A percentile compares a stretch with the other conserved stretches of the same genome.
phyloP scores from a whole-genome alignment of 2,113 vertebrate species.

The Aegithalos caudatus region DNA sequence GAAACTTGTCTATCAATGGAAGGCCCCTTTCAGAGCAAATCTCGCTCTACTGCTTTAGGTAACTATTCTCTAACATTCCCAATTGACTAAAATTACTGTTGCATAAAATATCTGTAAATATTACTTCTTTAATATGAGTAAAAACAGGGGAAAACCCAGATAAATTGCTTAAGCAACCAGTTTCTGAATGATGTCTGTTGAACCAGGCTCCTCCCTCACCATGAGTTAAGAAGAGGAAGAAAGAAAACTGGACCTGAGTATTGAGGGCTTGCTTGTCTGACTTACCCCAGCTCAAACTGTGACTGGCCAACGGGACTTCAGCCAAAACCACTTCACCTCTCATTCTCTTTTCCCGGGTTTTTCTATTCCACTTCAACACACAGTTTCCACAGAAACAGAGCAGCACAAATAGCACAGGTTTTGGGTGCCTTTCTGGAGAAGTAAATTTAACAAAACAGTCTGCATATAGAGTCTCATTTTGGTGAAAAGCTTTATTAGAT shows the following conservation, averaged over 20 bases:
- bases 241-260: neutral
- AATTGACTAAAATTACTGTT: neutral
- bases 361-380: neutral
- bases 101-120: neutral
- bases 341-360: neutral
- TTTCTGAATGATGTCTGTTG: neutral
- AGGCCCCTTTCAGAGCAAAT: neutral
- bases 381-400: slow-evolving; percentile 55
- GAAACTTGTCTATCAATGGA: neutral
- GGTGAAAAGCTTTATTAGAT: neutral
- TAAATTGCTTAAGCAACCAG: neutral
- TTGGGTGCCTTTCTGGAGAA: neutral
- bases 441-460: neutral
- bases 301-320: neutral
- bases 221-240: neutral
- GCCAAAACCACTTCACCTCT: slow-evolving; percentile 7
- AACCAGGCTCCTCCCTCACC: neutral
- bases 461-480: neutral
- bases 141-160: neutral
- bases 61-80: neutral
- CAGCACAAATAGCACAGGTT: neutral
- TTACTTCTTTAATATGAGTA: neutral
- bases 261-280: neutral
- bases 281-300: neutral
- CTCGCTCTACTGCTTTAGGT: neutral